Percentiles rank a stretch among this genome's conserved stretches.
These are phyloP conservation scores for Holothuria leucospilota DNA, from an alignment of 53 echinoderm and acorn worm species.

Conservation along the genomic window DNA sequence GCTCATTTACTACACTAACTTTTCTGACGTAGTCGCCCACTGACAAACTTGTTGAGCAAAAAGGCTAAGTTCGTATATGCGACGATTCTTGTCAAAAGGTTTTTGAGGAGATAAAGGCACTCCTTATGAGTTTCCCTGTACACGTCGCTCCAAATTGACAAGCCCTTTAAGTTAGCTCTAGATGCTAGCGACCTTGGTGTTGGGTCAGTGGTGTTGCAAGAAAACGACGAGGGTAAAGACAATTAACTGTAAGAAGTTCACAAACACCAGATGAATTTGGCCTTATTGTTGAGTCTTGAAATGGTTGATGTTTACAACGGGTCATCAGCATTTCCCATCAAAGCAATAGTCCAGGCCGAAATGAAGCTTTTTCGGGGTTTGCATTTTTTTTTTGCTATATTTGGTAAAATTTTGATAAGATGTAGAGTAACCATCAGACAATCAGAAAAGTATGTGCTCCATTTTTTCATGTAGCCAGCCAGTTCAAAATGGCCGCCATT, in stretches of 20 bases:
- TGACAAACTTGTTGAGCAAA: conserved; percentile 60
- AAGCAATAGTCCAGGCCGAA: too few species aligned
- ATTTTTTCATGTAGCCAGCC: too few species aligned
- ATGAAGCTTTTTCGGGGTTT: too few species aligned
- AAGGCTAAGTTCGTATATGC: conserved; percentile 28
- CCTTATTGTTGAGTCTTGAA: conserved; percentile 54
- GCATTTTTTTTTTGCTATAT: too few species aligned
- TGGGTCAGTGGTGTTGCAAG: too few species aligned
- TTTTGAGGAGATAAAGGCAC: conserved; percentile 60
- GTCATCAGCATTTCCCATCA: conserved; percentile 18
- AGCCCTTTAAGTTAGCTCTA: conserved; percentile 58
- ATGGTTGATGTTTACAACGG: conserved; percentile 69
- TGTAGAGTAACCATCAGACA: too few species aligned
- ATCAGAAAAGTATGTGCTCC: too few species aligned
- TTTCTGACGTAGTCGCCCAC: conserved; percentile 61
- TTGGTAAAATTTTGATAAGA: too few species aligned
- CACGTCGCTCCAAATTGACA: conserved; percentile 42
- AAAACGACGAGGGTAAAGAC: conserved; percentile 31
- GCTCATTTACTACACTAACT: conserved; percentile 28
- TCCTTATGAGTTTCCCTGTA: conserved; percentile 56
- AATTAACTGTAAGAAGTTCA: conserved; percentile 55
- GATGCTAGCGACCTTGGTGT: conserved; percentile 67
- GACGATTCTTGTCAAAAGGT: conserved; percentile 41
- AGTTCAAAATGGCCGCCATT: too few species aligned
- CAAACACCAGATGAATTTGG: conserved; percentile 73